Base-by-base conservation (phyloP, 1,140 invertebrate species). In the Temnothorax nylanderi region DNA sequence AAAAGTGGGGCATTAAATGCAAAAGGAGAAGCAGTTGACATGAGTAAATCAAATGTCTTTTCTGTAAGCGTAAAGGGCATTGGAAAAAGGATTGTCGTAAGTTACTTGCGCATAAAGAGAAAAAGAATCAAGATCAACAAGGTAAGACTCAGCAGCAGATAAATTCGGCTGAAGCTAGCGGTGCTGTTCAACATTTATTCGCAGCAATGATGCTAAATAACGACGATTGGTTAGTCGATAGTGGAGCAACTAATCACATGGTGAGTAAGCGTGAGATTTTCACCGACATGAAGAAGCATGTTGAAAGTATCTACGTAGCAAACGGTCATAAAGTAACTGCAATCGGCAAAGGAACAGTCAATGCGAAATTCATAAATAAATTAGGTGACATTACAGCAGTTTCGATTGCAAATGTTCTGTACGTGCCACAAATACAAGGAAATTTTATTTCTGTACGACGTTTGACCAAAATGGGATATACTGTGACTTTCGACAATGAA, bases 371-470 rank as follows among this genome's bases (percentile, higher is more conserved):
- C 21, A 41, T 54, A 16, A 74, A 74, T 51, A 74, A 74, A 34
- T 74, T n/a, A 32, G 71, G 71, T 54, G 26, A 74, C 18, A 34
- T 49, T 21, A 51, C 47, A 54, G 34, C 4, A 51, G 51, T 74
- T 54, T 16, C 51, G 21, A 74, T 74, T 74, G 32, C 21, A 74
- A 56, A 74, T 74, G 47, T 74, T 32, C 8, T 74, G 6, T 74
- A 74, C 8, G 51, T 74, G 6, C 71, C 71, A 34, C 11, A 71
- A n/a, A 71, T 71, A 44, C 41, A 34, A 49, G 69, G 69, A 71
- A 71, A 71, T 51, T 71, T 74, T 56, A 74, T 56, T 54, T 74
- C 21, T 49, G 71, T 74, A 56, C 44, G 51, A 54, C 71, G 71
- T 54, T 56, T 74, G 1, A 74, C 21, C 13, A 49, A 21, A 54